Conservation (phyloP, 2,113 vertebrate species). For the Drymodes brunneopygia region DNA sequence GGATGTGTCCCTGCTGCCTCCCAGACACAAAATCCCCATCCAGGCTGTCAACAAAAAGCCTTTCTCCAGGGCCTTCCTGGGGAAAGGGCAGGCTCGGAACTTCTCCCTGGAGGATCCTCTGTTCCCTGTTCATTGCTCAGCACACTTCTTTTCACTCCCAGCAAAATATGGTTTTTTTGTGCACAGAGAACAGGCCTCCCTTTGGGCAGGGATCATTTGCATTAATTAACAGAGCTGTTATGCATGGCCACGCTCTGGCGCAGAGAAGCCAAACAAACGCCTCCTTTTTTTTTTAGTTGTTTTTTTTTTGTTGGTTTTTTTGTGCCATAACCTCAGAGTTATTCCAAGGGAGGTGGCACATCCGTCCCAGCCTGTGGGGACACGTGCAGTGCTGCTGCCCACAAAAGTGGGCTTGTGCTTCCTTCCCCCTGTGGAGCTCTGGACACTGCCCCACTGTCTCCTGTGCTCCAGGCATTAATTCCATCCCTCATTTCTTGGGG, state of each 20-base stretch:
- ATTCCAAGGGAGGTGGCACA: not conserved
- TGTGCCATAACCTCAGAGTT: slow-evolving; percentile 6
- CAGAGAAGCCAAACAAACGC: slow-evolving; percentile 46
- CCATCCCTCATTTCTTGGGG: not conserved
- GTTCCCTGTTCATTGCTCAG: not conserved
- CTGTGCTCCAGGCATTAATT: not conserved
- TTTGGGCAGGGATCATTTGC: slow-evolving; percentile 61
- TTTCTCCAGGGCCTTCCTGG: slow-evolving; percentile 38
- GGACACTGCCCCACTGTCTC: not conserved
- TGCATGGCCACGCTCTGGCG: slow-evolving; percentile 26
- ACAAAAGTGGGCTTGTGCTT: not conserved
- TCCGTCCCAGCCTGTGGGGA: not conserved
- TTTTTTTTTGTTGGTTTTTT: not conserved
- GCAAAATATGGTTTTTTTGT: slow-evolving; percentile 18
- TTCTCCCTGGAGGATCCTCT: not conserved
- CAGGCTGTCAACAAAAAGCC: not conserved
- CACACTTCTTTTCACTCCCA: not conserved
- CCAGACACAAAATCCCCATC: not conserved
- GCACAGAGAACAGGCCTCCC: slow-evolving; percentile 33
- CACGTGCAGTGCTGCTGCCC: not conserved
- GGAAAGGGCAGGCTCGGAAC: slow-evolving; percentile 1
- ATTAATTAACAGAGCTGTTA: slow-evolving; percentile 58
- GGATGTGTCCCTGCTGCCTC: not conserved
- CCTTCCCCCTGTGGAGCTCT: not conserved
- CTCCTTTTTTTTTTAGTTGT: not conserved